Evolutionary conservation across 2,888 invertebrate species (phyloP).

Genomic region (Agrotis puta): DNA sequence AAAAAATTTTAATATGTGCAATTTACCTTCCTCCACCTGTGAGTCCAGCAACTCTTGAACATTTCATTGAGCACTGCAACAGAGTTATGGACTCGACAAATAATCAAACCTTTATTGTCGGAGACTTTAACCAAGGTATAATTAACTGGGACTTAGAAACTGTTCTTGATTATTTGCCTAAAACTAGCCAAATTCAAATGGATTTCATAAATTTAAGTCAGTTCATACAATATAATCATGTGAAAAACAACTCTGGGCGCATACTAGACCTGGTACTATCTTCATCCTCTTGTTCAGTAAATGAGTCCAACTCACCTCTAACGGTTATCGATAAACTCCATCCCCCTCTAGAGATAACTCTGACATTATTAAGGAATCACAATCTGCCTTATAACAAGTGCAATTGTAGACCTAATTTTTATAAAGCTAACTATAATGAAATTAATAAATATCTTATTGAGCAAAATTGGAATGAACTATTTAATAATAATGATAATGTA

Average conservation of each 20-base stretch:
- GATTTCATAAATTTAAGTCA: constrained; percentile 9
- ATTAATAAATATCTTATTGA: constrained; percentile 15
- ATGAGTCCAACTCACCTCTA: not conserved
- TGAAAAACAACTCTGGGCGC: constrained; percentile 1
- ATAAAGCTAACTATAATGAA: constrained; percentile 11
- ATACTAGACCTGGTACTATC: constrained; percentile 13
- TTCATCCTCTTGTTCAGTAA: constrained; percentile 1
- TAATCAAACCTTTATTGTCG: not conserved
- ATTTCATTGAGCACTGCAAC: constrained; percentile 18
- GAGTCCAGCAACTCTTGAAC: not conserved
- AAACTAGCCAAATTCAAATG: not conserved
- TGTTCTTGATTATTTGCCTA: not conserved
- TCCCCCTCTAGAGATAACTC: constrained; percentile 15
- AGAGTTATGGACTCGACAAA: not conserved
- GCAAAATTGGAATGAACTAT: constrained; percentile 1
- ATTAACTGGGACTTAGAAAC: not conserved
- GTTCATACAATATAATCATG: not conserved
- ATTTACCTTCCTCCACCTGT: constrained; percentile 37
- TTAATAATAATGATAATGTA: not conserved
- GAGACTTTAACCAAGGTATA: constrained; percentile 13
- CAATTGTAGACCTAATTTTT: constrained; percentile 7
- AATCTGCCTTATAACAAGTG: constrained; percentile 10
- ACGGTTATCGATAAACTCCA: constrained; percentile 12
- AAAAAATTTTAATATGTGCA: constrained; percentile 15
- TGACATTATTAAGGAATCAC: not conserved